These are phyloP conservation scores for Eudasyphora cyanicolor DNA, from an alignment of 2,888 invertebrate genomes.

Conservation along the genomic window DNA sequence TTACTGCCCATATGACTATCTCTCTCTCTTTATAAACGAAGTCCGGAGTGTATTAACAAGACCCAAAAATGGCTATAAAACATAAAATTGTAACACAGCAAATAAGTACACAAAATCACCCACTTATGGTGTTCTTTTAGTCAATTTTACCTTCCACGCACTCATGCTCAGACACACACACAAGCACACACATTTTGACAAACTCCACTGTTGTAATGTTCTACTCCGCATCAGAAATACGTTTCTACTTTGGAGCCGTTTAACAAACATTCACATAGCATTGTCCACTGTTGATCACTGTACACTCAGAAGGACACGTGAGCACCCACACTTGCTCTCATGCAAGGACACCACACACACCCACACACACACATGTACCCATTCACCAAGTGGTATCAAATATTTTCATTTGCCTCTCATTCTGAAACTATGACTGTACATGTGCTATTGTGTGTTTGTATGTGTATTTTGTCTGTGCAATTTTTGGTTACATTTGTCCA, in stretches of 20 bases:
- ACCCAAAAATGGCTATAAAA: conserved; percentile 43
- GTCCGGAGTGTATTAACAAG: conserved; percentile 40
- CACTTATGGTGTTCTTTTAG: too few relatives aligned
- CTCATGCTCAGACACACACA: not conserved
- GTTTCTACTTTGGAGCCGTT: conserved; percentile 11
- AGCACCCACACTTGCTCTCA: too few relatives aligned
- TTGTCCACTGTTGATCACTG: not conserved
- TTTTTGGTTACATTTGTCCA: conserved; percentile 33
- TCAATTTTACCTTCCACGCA: not conserved
- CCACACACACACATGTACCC: not conserved
- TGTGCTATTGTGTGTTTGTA: not conserved
- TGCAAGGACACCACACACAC: not conserved
- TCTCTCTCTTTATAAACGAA: conserved; percentile 4
- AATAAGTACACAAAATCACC: not conserved
- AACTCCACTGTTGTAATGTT: not conserved
- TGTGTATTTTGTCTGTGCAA: conserved; percentile 5
- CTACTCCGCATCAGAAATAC: not conserved
- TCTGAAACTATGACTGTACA: not conserved
- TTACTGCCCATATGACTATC: too few relatives aligned
- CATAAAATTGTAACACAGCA: conserved; percentile 9
- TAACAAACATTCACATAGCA: conserved; percentile 28
- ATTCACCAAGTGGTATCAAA: too few relatives aligned
- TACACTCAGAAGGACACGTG: not conserved
- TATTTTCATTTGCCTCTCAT: too few relatives aligned
- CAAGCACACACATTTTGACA: not conserved